Evolutionary conservation across 1,140 invertebrate genomes (phyloP).

Genomic region (Zophobas atratus): DNA sequence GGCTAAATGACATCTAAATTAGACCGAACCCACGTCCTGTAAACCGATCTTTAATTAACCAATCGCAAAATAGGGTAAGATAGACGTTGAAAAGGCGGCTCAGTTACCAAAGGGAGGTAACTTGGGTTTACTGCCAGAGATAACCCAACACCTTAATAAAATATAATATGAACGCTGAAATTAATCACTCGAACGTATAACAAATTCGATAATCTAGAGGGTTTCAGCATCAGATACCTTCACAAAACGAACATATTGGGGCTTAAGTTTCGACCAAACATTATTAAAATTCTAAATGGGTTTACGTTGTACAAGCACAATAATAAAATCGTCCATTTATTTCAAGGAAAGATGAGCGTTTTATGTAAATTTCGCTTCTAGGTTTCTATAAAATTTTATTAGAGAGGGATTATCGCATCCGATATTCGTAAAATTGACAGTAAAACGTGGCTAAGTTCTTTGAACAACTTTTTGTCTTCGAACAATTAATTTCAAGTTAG

Average conservation of each 20-base stretch:
- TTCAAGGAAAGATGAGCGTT: neutral
- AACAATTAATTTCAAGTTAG: too few relatives aligned
- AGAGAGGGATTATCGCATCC: constrained; percentile 15
- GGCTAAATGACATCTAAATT: neutral
- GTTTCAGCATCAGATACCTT: neutral
- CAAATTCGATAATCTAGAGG: constrained; percentile 14
- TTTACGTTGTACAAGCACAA: constrained; percentile 9
- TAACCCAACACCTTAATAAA: constrained; percentile 24
- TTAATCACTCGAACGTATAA: constrained; percentile 1
- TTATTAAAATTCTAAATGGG: constrained; percentile 22
- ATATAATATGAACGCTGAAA: neutral
- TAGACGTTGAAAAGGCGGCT: constrained; percentile 6
- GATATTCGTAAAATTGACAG: neutral
- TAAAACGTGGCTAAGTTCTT: neutral
- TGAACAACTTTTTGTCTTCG: too few relatives aligned
- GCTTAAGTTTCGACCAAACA: neutral
- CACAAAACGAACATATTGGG: neutral
- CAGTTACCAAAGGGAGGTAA: neutral
- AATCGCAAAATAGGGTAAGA: constrained; percentile 7
- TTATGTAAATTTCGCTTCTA: constrained; percentile 9
- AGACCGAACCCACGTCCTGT: neutral
- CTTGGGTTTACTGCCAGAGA: neutral
- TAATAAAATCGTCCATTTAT: constrained; percentile 3
- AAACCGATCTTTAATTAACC: constrained; percentile 20
- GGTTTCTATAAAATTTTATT: constrained; percentile 34